These are phyloP conservation scores for Pseudocheirus occidentalis DNA, from an alignment of 2,797 vertebrate genomes.

Conservation along the genomic window DNA sequence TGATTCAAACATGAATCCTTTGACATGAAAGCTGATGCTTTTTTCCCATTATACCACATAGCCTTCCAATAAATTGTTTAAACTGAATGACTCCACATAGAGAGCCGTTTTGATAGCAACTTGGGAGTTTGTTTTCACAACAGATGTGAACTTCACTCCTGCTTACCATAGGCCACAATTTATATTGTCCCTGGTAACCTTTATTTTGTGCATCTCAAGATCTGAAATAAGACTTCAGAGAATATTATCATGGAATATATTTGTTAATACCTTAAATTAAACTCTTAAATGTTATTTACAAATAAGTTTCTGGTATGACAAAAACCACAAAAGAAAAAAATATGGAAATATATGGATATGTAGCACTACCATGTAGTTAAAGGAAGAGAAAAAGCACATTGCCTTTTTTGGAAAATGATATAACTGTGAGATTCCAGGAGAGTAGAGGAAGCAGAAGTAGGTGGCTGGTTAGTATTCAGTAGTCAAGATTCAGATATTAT, in stretches of 20 bases:
- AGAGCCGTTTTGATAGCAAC: not conserved
- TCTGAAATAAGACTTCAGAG: no score
- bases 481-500: not conserved
- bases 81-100: not conserved
- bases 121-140: conserved; percentile 22
- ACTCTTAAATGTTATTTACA: not conserved
- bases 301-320: not conserved
- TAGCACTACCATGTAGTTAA: not conserved
- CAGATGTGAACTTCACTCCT: not conserved
- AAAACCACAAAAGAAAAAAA: not conserved
- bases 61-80: not conserved
- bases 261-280: not conserved
- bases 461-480: not conserved
- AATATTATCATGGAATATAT: not conserved
- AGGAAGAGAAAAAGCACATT: not conserved
- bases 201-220: no score
- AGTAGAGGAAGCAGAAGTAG: not conserved
- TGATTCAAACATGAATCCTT: not conserved
- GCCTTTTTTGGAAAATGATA: not conserved
- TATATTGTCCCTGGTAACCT: not conserved
- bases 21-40: not conserved
- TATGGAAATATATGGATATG: not conserved
- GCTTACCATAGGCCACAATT: not conserved
- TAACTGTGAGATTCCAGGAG: not conserved
- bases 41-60: not conserved